A percentile compares a stretch with the other conserved stretches of the same genome.
These are phyloP conservation scores for Trichogramma pretiosum DNA, from an alignment of 1,140 invertebrate species.

Conservation along the genomic window DNA sequence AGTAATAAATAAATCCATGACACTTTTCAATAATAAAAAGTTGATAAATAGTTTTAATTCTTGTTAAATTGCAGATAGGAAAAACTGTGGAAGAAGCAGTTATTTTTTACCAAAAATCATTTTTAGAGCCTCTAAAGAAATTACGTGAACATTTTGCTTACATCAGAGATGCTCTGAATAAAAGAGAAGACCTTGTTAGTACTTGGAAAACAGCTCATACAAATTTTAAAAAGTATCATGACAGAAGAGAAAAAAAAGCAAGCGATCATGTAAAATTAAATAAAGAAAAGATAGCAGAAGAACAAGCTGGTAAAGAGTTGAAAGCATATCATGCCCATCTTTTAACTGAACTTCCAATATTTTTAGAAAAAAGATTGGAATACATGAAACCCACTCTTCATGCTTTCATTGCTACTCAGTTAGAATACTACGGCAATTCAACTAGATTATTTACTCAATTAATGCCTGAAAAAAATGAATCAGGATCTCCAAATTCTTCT, in stretches of 20 bases:
- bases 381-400: slow-evolving; percentile 41
- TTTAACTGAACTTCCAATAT: slow-evolving; percentile 31
- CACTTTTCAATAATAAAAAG: background rate
- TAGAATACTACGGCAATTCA: slow-evolving; percentile 42
- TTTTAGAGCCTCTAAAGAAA: slow-evolving; percentile 42
- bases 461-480: slow-evolving; percentile 27
- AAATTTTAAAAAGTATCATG: slow-evolving; percentile 37
- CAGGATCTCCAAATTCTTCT: slow-evolving; percentile 23
- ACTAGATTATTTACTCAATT: slow-evolving; percentile 41
- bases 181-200: slow-evolving; percentile 37
- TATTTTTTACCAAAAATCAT: slow-evolving; percentile 30
- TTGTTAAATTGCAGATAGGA: slow-evolving; percentile 26
- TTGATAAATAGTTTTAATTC: background rate
- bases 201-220: slow-evolving; percentile 31
- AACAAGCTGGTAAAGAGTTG: slow-evolving; percentile 34
- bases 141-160: slow-evolving; percentile 35
- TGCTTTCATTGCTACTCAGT: slow-evolving; percentile 41
- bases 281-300: slow-evolving; percentile 31
- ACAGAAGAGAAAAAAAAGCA: slow-evolving; percentile 39
- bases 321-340: slow-evolving; percentile 32
- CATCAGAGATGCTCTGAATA: slow-evolving; percentile 31
- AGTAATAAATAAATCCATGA: slow-evolving; percentile 20
- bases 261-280: slow-evolving; percentile 40
- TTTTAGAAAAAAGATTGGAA: slow-evolving; percentile 36
- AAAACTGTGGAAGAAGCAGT: slow-evolving; percentile 34